Evolutionary conservation across 2,888 invertebrate genomes (phyloP).

Genomic region (Caenorhabditis panamensis): DNA sequence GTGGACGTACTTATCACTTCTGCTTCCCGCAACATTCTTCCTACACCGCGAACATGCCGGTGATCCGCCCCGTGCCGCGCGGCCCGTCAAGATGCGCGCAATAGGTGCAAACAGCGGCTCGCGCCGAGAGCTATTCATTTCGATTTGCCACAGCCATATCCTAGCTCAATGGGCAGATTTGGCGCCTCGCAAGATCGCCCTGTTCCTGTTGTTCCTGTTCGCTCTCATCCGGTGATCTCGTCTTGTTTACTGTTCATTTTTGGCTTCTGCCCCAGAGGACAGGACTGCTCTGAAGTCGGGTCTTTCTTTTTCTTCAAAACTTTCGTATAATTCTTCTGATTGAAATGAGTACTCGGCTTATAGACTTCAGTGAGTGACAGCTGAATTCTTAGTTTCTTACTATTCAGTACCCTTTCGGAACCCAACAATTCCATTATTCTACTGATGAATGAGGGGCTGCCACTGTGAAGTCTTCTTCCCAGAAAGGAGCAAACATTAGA

Average conservation of each 20-base stretch:
- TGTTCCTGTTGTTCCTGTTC: conserved; percentile 35
- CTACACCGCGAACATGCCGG: conserved; percentile 36
- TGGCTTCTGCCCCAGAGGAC: not conserved
- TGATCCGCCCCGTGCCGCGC: conserved; percentile 19
- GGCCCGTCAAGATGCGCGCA: conserved; percentile 57
- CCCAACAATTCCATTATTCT: not conserved
- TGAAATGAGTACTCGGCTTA: not conserved
- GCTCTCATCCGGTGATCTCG: not conserved
- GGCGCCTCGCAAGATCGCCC: conserved; percentile 8
- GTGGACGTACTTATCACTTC: conserved; percentile 55
- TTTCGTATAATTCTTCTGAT: not conserved
- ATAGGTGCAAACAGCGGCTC: conserved; percentile 52
- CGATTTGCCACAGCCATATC: conserved; percentile 23
- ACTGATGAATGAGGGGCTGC: no score
- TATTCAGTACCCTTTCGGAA: conserved; percentile 7
- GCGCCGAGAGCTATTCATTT: conserved; percentile 50
- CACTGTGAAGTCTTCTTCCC: no score
- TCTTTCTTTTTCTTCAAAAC: conserved; percentile 3
- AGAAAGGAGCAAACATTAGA: conserved; percentile 5
- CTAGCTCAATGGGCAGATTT: conserved; percentile 52
- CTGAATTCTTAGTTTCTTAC: conserved; percentile 15
- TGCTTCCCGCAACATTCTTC: conserved; percentile 43
- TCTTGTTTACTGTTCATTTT: conserved; percentile 7
- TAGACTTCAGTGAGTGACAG: conserved; percentile 24
- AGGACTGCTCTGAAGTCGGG: no score